A percentile compares a stretch with the other conserved stretches of the same genome.
Evolutionary conservation across 1,140 invertebrate genomes (phyloP).

Genomic region (Oncopodura yosiiana): DNA sequence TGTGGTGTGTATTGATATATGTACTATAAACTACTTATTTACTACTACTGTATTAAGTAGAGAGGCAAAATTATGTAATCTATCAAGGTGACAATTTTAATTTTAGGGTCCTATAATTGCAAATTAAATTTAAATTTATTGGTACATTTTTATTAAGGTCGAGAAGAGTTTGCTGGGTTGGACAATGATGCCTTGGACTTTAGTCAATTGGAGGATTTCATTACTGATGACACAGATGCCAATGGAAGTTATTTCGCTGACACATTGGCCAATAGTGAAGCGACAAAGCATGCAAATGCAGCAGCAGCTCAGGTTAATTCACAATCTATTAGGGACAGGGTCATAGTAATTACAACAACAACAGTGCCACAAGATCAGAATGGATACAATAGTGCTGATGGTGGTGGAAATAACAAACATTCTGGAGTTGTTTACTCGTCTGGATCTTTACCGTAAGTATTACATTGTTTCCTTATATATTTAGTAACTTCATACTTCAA

Average conservation of each 20-base stretch:
- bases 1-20: too few species aligned
- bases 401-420: conserved; percentile 15
- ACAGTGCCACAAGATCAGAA: conserved; percentile 1
- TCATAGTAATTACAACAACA: conserved; percentile 30
- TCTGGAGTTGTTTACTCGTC: conserved; percentile 14
- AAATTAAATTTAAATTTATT: too few species aligned
- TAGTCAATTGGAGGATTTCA: conserved; percentile 66
- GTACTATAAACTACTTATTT: too few species aligned
- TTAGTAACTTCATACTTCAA: too few species aligned
- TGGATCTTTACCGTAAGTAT: conserved; percentile 26
- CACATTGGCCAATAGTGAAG: conserved; percentile 48
- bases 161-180: conserved; percentile 64
- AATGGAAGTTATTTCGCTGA: conserved; percentile 47
- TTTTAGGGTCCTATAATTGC: too few species aligned
- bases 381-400: conserved; percentile 4
- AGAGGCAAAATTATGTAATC: too few species aligned
- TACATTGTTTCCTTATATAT: background rate
- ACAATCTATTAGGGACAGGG: conserved; percentile 41
- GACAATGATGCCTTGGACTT: conserved; percentile 71
- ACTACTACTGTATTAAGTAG: too few species aligned
- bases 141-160: conserved; percentile 45
- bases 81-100: too few species aligned
- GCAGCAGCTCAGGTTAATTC: conserved; percentile 37
- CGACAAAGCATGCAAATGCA: conserved; percentile 35
- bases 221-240: conserved; percentile 54